These are phyloP conservation scores for Bombus polaris DNA, from an alignment of 1,140 invertebrate species.

Conservation along the genomic window DNA sequence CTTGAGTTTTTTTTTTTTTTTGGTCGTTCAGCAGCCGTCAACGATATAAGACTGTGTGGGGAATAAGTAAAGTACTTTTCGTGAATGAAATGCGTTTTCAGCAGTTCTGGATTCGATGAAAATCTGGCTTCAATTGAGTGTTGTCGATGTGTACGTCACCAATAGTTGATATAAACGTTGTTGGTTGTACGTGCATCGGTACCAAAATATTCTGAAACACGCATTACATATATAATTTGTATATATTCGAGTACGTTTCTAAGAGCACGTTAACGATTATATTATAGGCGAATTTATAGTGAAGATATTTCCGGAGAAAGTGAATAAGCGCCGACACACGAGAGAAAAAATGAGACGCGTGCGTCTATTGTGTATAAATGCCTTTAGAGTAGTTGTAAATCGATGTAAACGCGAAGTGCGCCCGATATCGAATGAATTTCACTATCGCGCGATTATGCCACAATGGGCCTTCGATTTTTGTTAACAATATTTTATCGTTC, in stretches of 20 bases:
- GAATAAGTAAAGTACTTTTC: neutral
- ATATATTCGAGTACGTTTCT: constrained; percentile 70
- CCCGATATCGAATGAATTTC: constrained; percentile 25
- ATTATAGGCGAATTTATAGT: constrained; percentile 60
- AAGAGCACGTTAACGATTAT: constrained; percentile 58
- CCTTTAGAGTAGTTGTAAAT: constrained; percentile 43
- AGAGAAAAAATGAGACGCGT: neutral
- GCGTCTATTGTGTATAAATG: constrained; percentile 35
- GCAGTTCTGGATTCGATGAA: neutral
- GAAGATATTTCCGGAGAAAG: constrained; percentile 23
- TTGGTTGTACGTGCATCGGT: neutral
- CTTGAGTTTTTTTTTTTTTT: too few species aligned
- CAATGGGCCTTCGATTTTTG: constrained; percentile 54
- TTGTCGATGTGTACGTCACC: neutral
- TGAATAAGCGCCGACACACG: neutral
- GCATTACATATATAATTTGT: constrained; percentile 64
- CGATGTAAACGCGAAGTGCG: constrained; percentile 24
- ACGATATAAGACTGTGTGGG: neutral
- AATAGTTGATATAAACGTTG: neutral
- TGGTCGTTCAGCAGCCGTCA: neutral
- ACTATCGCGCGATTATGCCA: constrained; percentile 52
- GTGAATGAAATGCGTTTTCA: neutral
- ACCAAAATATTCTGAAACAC: constrained; percentile 35
- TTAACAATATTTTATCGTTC: constrained; percentile 30
- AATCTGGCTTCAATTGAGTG: too few species aligned